Percentiles rank a stretch among this genome's conserved stretches.
These are phyloP conservation scores for Mylabris phalerata DNA, from an alignment of 1,140 invertebrate species.

Conservation along the genomic window DNA sequence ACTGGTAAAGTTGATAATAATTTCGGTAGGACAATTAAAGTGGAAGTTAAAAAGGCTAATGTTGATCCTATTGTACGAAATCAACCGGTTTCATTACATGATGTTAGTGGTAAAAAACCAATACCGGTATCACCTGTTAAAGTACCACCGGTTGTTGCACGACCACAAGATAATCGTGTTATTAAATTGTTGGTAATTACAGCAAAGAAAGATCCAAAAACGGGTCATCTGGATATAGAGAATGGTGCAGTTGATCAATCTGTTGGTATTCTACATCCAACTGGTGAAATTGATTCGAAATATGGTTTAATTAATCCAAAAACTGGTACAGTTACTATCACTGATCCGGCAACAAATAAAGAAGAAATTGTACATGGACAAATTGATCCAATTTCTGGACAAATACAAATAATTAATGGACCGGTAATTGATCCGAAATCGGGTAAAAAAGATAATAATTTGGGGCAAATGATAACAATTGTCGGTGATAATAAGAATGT, in stretches of 20 bases:
- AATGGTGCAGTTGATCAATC: slow-evolving; percentile 49
- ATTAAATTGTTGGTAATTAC: slow-evolving; percentile 52
- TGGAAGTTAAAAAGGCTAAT: slow-evolving; percentile 54
- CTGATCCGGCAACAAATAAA: slow-evolving; percentile 47
- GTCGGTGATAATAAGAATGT: slow-evolving; percentile 41
- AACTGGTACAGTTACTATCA: slow-evolving; percentile 46
- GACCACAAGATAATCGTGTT: slow-evolving; percentile 44
- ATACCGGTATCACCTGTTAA: slow-evolving; percentile 45
- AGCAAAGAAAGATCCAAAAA: slow-evolving; percentile 50
- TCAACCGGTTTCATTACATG: slow-evolving; percentile 42
- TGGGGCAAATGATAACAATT: slow-evolving; percentile 36
- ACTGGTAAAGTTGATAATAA: slow-evolving; percentile 60
- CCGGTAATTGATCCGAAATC: slow-evolving; percentile 43
- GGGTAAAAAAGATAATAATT: slow-evolving; percentile 33
- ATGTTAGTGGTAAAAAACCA: slow-evolving; percentile 31
- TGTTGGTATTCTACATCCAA: slow-evolving; percentile 46
- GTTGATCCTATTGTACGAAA: slow-evolving; percentile 50
- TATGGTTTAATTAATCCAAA: slow-evolving; percentile 51
- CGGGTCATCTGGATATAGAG: slow-evolving; percentile 49
- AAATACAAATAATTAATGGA: slow-evolving; percentile 56
- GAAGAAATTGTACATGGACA: slow-evolving; percentile 48
- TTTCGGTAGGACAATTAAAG: slow-evolving; percentile 53
- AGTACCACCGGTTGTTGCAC: slow-evolving; percentile 38
- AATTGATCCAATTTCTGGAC: slow-evolving; percentile 56
- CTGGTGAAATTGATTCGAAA: slow-evolving; percentile 52